Base-by-base conservation (phyloP, 2,797 vertebrate genomes). In the Bovichtus variegatus region DNA sequence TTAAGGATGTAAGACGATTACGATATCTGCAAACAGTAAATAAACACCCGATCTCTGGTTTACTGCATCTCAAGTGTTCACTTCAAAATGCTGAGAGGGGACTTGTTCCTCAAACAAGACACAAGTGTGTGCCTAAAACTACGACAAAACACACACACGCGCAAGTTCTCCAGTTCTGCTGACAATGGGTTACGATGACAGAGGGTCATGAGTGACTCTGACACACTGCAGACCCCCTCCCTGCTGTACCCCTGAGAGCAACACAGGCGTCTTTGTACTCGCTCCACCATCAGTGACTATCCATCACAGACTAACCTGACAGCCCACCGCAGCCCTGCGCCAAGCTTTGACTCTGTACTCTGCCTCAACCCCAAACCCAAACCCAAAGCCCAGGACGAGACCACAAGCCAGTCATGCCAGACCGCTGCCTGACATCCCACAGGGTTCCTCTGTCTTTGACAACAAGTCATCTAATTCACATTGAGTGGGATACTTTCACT, bases 241-340 rank as follows among this genome's bases (percentile, higher is more conserved):
- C 88, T 71, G 68, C 90, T 79, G 74, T 25, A 86, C 86, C 90
- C 90, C 69, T 49, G 77, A 89, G 65, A 91, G 94, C 93, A 92
- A 97, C 96, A 96, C 95, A 89, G 87, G 80, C 58, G 81, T 93
- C 97, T 98, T 99, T 99, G 97, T 99, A 94, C 89, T 95, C 90
- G 53, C 73, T 87, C 90, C 80, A 91, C 96, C 98, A 99, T 96
- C 96, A 96, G 97, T 93, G 96, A 66, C 90, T 82, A 98, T 98
- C 97, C 97, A 96, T 99, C 98, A 99, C 92, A 80, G 92, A 80
- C 88, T 96, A 97, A 97, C 96, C 95, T 97, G 98, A 99, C 97
- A 99, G 97, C 94, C 89, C 71, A 71, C 75, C 18, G 80, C 88
- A 82, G 81, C 76, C 91, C 82, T 69, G 76, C 79, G 73, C 91